Base-by-base conservation (phyloP, 2,113 vertebrate species). In the Zeus faber region DNA sequence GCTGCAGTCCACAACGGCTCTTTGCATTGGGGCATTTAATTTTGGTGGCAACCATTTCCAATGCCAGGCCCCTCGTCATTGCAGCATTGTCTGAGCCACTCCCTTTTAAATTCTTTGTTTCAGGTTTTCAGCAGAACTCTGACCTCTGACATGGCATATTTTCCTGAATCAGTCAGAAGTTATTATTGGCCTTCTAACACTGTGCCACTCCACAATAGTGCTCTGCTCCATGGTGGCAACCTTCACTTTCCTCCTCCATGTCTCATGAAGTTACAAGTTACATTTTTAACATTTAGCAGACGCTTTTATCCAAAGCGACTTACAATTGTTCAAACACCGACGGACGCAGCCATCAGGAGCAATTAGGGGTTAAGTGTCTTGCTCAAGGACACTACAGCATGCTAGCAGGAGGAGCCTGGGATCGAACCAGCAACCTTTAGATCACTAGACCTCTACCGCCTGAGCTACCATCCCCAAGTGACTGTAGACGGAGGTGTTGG, bases 71-170 rank as follows among this genome's bases (percentile, higher is more conserved):
- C 39, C 52, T 60, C 29, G 31, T 62, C 65, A 50, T 67, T 5
- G 29, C 40, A 22, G 54, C 55, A n/a, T n/a, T n/a, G 43, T 49
- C 16, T 58, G 62, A 22, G 21, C 14, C n/a, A 3, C 33, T 41
- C 46, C 46, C 26, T 61, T 68, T 21, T 29, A 13, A 33, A 68
- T 55, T 37, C 27, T n/a, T 31, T 49, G 17, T 33, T 43, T 43
- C 5, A 64, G 26, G 18, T 48, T 49, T 29, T 61, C 37, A 6
- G 46, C 17, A 24, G 41, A 58, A 25, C 41, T 44, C 9, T 47
- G 24, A 4, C 35, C 53, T 25, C 41, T 33, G 25, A 64, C 43
- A 48, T 49, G 67, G 25, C 49, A 70, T n/a, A n/a, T n/a, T n/a
- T n/a, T n/a, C n/a, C n/a, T n/a, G n/a, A n/a, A n/a, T n/a, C n/a